Evolutionary conservation across 1,140 invertebrate species (phyloP), one percentile per base, ranked within the genome.

Genomic region (Heliconius eleuchia): DNA sequence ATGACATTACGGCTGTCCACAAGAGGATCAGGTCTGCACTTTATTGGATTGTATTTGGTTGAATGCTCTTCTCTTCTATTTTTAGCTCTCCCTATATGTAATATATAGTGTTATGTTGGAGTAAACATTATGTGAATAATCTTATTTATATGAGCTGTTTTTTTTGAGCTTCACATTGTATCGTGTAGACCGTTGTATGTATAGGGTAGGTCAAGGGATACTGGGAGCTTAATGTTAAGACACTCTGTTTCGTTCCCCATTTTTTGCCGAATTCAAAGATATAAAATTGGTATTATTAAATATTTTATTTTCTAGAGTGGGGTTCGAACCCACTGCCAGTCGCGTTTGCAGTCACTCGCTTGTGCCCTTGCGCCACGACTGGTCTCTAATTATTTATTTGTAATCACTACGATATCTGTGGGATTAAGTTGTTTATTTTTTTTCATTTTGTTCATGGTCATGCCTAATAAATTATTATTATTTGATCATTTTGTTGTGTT

Each of bases 31-130:
- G 42, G 70, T 73, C 52, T 71, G 23, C 39, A 37, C 73, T 39
- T 80, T 76, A 80, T 80, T 80, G 78, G 78, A 80, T 80, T 75
- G 66, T 72, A 76, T 39, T 46, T 71, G 52, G 78, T 80, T 66
- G 70, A 80, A 76, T 73, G 13, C 34, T 80, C 52, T 80, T 70
- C 55, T 13, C 16, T 30, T 37, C 74, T 80, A 80, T 80, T 55
- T 80, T 66, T 76, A 80, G 39, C 0, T 46, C 13, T 46, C 37
- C 27, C 23, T 50, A 27, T 18, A 34, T n/a, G 75, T 76, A 34
- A 70, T 57, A 57, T 60, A 66, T 11, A 66, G 27, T 42, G 71
- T 72, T 72, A 72, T 39, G 30, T 72, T 27, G 6, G 37, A 4
- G 37, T 39, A 23, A 72, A 19, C 37, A 72, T 42, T 37, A 39